Evolutionary conservation across 2,888 invertebrate species (phyloP).

Genomic region (Chloromyia formosa): DNA sequence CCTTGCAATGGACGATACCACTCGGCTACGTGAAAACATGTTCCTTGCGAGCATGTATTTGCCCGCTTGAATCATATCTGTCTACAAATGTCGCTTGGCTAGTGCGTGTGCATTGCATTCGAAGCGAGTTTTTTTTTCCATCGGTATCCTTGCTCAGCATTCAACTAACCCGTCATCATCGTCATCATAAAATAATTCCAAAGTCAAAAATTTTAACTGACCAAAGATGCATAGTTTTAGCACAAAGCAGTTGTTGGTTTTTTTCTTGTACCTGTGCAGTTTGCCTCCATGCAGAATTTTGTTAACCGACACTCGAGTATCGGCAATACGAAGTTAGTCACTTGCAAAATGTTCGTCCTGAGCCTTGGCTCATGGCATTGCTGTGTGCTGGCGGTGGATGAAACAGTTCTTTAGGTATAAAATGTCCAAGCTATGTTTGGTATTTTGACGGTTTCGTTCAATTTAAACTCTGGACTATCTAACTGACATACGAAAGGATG

Average conservation of each 20-base stretch:
- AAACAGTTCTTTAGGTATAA: constrained; percentile 29
- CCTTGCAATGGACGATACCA: not conserved
- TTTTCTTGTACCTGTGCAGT: too few species aligned
- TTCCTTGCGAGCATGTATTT: too few species aligned
- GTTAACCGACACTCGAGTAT: not conserved
- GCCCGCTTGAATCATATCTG: not conserved
- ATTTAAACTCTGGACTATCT: not conserved
- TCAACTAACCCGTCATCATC: not conserved
- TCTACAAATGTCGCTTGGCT: not conserved
- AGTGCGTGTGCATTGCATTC: not conserved
- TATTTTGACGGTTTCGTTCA: constrained; percentile 28
- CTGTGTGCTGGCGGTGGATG: constrained; percentile 20
- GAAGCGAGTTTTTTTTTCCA: not conserved
- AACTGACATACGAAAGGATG: not conserved
- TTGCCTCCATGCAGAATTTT: too few species aligned
- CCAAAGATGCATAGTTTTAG: constrained; percentile 27
- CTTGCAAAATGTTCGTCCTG: too few species aligned
- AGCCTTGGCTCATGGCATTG: too few species aligned
- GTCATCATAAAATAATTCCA: constrained; percentile 41
- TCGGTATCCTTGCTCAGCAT: not conserved
- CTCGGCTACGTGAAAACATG: not conserved
- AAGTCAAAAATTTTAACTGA: constrained; percentile 43
- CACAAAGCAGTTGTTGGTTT: not conserved
- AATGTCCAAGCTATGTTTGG: constrained; percentile 28
- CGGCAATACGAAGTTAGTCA: not conserved